These are phyloP conservation scores for Apodemia duryi DNA, from an alignment of 2,888 invertebrate genomes.

Conservation along the genomic window DNA sequence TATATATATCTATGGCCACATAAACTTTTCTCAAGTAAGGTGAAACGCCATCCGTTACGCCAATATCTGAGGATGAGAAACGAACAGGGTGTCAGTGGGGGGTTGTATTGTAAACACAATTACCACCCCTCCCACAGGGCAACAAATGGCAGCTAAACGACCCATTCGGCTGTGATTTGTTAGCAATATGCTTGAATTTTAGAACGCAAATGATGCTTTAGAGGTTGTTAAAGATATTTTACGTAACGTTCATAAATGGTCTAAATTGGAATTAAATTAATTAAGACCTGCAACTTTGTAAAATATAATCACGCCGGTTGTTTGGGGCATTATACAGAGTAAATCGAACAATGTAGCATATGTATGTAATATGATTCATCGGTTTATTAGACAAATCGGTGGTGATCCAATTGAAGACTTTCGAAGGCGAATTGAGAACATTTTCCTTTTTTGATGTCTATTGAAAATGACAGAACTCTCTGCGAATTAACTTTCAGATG, in stretches of 20 bases:
- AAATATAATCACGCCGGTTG: background rate
- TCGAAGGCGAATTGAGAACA: no score
- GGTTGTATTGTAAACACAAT: constrained; percentile 67
- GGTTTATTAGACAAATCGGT: no score
- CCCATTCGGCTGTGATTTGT: constrained; percentile 76
- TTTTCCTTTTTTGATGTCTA: no score
- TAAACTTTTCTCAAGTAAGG: constrained; percentile 36
- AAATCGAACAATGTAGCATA: no score
- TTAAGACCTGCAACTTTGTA: background rate
- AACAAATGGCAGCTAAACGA: constrained; percentile 76
- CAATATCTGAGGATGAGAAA: constrained; percentile 64
- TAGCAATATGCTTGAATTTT: constrained; percentile 76
- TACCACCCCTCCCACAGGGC: constrained; percentile 61
- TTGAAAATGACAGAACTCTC: no score
- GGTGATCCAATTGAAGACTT: no score
- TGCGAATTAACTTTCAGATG: no score
- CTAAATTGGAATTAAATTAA: background rate
- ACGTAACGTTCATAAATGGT: background rate
- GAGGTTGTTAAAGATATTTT: constrained; percentile 27
- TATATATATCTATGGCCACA: background rate
- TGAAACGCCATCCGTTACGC: constrained; percentile 63
- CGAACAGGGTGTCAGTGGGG: constrained; percentile 55
- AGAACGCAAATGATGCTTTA: constrained; percentile 53
- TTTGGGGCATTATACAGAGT: background rate
- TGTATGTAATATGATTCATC: no score